A percentile compares a stretch with the other conserved stretches of the same genome.
Conservation (phyloP, 2,888 invertebrate species). For the Drosophila melanosoma region DNA sequence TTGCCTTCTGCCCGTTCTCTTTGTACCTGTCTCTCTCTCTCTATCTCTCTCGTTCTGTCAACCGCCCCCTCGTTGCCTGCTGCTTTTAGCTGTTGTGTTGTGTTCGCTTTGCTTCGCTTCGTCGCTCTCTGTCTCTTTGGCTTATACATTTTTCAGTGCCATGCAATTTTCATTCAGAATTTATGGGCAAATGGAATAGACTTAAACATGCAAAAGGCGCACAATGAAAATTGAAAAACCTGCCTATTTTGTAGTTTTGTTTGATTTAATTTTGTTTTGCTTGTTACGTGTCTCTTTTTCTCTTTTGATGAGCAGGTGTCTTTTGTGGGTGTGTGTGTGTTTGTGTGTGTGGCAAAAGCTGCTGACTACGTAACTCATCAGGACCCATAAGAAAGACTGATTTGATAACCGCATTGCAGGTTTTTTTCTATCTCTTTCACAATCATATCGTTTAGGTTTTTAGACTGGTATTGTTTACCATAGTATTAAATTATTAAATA, state of each 20-base stretch:
- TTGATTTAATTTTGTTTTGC: slow-evolving; percentile 18
- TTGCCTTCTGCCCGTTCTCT: slow-evolving; percentile 35
- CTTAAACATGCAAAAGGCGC: slow-evolving; percentile 72
- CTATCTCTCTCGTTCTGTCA: background rate
- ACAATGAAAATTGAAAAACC: slow-evolving; percentile 71
- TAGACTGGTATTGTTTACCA: background rate
- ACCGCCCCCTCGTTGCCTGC: slow-evolving; percentile 2
- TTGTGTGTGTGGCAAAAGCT: slow-evolving; percentile 34
- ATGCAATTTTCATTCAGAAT: slow-evolving; percentile 77
- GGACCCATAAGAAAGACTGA: background rate
- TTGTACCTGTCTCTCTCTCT: background rate
- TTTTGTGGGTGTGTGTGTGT: background rate
- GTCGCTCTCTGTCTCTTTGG: slow-evolving; percentile 35
- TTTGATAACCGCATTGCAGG: background rate
- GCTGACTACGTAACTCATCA: slow-evolving; percentile 35
- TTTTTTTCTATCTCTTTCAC: background rate
- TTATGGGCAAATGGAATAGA: slow-evolving; percentile 73
- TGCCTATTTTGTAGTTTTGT: slow-evolving; percentile 18
- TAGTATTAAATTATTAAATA: background rate
- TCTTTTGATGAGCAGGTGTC: slow-evolving; percentile 34
- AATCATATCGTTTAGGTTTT: background rate
- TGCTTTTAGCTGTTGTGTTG: slow-evolving; percentile 16
- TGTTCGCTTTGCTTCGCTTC: slow-evolving; percentile 15
- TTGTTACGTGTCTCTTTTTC: slow-evolving; percentile 38
- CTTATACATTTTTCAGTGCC: slow-evolving; percentile 62